A percentile compares a stretch with the other conserved stretches of the same genome.
These are phyloP conservation scores for Oreochromis grahami DNA, from an alignment of 2,797 vertebrate species.

Conservation along the genomic window DNA sequence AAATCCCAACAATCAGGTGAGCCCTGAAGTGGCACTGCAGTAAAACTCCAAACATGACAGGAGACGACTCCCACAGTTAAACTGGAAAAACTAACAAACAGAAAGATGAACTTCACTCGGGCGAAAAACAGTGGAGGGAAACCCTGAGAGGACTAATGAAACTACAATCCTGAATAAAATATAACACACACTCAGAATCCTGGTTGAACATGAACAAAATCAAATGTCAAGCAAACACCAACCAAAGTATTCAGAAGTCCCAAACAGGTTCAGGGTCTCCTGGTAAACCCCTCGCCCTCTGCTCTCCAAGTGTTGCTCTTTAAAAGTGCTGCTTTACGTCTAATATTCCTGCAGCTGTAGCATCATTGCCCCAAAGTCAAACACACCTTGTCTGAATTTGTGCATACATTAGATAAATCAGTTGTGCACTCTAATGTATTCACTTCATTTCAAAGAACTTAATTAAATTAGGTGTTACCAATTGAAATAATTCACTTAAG, in stretches of 20 bases:
- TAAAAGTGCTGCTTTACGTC: background rate
- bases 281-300: background rate
- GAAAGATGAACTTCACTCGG: background rate
- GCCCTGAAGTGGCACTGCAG: background rate
- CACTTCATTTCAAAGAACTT: too few species aligned
- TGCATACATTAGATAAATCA: too few species aligned
- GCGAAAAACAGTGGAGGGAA: background rate
- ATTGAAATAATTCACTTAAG: too few species aligned
- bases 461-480: too few species aligned
- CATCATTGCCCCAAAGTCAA: background rate
- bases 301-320: background rate
- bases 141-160: background rate
- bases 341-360: rapidly evolving
- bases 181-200: background rate
- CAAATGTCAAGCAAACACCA: background rate
- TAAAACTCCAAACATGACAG: background rate
- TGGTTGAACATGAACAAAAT: background rate
- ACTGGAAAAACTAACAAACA: background rate
- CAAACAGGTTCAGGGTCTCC: background rate
- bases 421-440: too few species aligned
- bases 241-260: background rate
- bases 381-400: background rate
- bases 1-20: background rate
- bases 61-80: background rate
- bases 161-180: background rate